Evolutionary conservation across 2,797 vertebrate species (phyloP).

Genomic region (Takifugu rubripes): DNA sequence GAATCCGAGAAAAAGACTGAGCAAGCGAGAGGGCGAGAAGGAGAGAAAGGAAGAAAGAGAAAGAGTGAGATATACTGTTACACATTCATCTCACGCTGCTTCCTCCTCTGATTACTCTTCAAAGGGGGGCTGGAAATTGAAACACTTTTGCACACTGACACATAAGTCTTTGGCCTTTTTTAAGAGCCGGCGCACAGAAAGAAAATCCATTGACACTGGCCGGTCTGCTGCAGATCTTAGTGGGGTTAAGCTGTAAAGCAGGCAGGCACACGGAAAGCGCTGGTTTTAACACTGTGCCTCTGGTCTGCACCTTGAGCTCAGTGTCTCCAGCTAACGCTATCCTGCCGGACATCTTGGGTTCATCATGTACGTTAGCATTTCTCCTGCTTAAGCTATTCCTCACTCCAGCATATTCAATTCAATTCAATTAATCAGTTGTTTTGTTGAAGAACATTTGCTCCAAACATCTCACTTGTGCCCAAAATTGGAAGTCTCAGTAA

Average conservation of each 20-base stretch:
- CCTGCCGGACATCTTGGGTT: constrained; percentile 47
- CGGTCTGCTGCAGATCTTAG: constrained; percentile 54
- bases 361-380: constrained; percentile 22
- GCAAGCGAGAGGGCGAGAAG: constrained; percentile 7
- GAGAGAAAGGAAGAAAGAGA: constrained; percentile 7
- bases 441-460: too few relatives aligned
- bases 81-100: constrained; percentile 59
- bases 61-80: constrained; percentile 50
- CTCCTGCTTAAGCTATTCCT: not conserved
- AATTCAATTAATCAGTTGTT: too few relatives aligned
- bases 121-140: constrained; percentile 63
- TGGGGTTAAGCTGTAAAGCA: constrained; percentile 64
- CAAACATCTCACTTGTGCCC: too few relatives aligned
- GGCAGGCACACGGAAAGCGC: constrained; percentile 53
- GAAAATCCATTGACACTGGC: constrained; percentile 41
- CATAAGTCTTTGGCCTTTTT: constrained; percentile 44
- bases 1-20: constrained; percentile 4
- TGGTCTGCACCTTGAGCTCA: constrained; percentile 45
- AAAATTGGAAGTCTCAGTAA: constrained; percentile 6
- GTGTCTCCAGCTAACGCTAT: constrained; percentile 41
- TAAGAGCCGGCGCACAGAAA: constrained; percentile 45
- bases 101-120: constrained; percentile 65
- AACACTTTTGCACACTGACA: constrained; percentile 63
- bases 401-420: not conserved
- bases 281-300: constrained; percentile 43